Evolutionary conservation across 2,888 invertebrate genomes (phyloP).

Genomic region (Drosophila paracracens): DNA sequence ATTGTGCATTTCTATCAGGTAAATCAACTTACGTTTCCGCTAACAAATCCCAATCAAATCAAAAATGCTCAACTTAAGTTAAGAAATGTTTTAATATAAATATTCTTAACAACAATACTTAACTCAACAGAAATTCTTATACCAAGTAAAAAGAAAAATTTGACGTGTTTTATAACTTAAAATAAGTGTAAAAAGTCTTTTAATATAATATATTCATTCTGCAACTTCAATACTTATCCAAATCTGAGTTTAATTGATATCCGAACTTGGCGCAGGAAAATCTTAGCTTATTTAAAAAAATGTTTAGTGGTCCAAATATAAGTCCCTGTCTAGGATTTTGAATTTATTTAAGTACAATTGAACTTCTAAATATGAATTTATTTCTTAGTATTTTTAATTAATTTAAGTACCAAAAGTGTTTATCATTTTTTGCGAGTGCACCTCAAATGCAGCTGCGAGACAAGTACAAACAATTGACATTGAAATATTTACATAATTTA

Average conservation of each 20-base stretch:
- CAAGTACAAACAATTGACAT: conserved; percentile 23
- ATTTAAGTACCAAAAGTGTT: not conserved
- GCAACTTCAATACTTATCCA: not conserved
- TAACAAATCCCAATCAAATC: not conserved
- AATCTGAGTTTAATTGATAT: not conserved
- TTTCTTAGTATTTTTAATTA: not conserved
- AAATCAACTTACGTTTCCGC: conserved; percentile 28
- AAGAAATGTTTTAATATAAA: not conserved
- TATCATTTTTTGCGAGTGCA: not conserved
- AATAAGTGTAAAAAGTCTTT: no score
- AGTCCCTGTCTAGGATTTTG: not conserved
- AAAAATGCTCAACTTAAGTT: not conserved
- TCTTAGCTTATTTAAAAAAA: not conserved
- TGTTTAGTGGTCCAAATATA: not conserved
- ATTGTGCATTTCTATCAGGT: conserved; percentile 97
- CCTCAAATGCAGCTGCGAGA: conserved; percentile 17
- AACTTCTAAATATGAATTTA: not conserved
- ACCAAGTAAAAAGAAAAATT: not conserved
- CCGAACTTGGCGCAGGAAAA: not conserved
- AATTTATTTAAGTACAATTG: not conserved
- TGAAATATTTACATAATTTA: conserved; percentile 46
- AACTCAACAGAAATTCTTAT: not conserved
- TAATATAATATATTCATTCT: not conserved
- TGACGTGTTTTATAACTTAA: no score
- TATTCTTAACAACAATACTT: not conserved